A percentile compares a stretch with the other conserved stretches of the same genome.
These are phyloP conservation scores for Simalia tracyae DNA, from an alignment of 2,797 vertebrate species.

Conservation along the genomic window DNA sequence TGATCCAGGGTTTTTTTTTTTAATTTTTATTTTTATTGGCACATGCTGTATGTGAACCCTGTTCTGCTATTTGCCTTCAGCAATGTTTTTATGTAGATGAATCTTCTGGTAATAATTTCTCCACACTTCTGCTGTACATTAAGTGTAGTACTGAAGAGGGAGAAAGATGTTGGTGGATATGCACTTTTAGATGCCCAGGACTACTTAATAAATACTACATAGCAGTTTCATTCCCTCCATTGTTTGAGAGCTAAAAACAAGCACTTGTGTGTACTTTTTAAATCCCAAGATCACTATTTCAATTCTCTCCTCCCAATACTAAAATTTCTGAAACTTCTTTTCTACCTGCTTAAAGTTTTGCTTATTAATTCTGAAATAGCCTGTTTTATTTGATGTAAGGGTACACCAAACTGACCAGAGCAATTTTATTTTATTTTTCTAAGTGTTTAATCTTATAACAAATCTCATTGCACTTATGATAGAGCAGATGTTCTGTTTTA, in stretches of 20 bases:
- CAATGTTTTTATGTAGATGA: neutral
- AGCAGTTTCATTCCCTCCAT: neutral
- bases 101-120: slow-evolving; percentile 13
- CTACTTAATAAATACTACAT: neutral
- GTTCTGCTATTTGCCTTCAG: neutral
- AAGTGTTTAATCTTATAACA: neutral
- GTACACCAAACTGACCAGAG: neutral
- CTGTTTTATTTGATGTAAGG: neutral
- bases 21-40: too few relatives aligned
- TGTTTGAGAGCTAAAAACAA: neutral
- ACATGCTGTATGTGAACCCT: neutral
- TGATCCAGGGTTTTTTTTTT: neutral
- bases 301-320: neutral
- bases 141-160: neutral
- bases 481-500: neutral
- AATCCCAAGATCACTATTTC: neutral
- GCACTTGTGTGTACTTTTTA: neutral
- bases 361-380: neutral
- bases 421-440: neutral
- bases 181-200: neutral
- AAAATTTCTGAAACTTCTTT: neutral
- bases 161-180: neutral
- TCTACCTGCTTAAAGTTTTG: neutral
- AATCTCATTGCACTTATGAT: neutral
- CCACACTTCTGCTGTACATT: neutral